Base-by-base conservation (phyloP, 2,113 vertebrate genomes). In the Otocyon megalotis region DNA sequence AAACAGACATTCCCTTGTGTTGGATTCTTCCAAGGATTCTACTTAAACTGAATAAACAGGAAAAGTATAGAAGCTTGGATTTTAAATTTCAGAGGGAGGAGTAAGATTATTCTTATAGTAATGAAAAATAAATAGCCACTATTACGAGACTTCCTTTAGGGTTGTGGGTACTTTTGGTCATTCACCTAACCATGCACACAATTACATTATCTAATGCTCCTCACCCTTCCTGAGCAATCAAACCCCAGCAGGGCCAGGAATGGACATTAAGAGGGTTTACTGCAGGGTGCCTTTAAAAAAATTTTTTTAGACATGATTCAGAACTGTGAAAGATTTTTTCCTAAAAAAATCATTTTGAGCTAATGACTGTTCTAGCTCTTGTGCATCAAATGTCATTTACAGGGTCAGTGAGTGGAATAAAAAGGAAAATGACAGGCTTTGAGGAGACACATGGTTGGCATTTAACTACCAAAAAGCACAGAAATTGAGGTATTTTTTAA, bases 381-480 rank as follows among this genome's bases (percentile, higher is more conserved):
- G 93, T 84, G 26, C 97, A 96, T 95, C 89, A 72, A 93, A 97
- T 95, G 96, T 94, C 97, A 97, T 93, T 96, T 93, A 69, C 89
- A 94, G 94, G 97, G 97, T 98, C 97, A 97, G 95, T 54, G 96
- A 98, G 93, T 95, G 96, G 94, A 97, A 97, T 92, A 88, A 95
- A 94, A 97, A 56, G 56, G 91, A 87, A 97, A 98, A 97, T 97
- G 98, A 97, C 91, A 94, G 96, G 50, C 58, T 97, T 79, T 89
- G 96, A 95, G 69, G 88, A 94, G 89, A 95, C 96, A 90, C 82
- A 20, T 9, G 71, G 85, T 82, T 96, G 86, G 96, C 91, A 97
- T 97, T 97, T 97, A 93, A 96, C 85, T 74, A 63, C 85, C 93
- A 82, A 88, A 95, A 90, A 85, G 62, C n/a, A 3, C 67, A 80